phyloP scores from a whole-genome alignment of 2,888 invertebrate genomes.

The Caenorhabditis zanzibari region DNA sequence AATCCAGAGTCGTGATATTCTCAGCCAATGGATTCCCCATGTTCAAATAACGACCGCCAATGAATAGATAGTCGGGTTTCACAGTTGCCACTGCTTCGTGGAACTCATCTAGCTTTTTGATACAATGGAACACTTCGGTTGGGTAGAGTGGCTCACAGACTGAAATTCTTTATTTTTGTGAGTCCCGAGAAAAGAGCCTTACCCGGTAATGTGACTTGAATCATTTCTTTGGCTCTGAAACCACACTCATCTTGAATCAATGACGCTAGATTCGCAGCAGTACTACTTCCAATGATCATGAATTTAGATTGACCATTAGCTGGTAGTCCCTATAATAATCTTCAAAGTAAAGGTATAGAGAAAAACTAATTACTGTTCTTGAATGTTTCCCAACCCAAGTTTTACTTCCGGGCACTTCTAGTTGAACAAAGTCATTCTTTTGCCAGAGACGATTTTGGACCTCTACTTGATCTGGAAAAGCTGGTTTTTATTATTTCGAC shows the following conservation, averaged over 20 bases:
- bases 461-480: constrained; percentile 5
- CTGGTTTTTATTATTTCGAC: too few species aligned
- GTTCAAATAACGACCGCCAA: neutral
- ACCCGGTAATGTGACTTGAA: neutral
- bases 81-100: neutral
- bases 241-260: neutral
- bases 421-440: neutral
- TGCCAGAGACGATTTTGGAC: constrained; percentile 12
- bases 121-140: neutral
- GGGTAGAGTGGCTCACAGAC: neutral
- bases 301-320: neutral
- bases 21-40: neutral
- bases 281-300: constrained; percentile 1
- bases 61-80: neutral
- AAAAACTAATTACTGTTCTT: neutral
- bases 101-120: neutral
- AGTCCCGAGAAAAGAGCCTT: neutral
- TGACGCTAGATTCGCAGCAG: neutral
- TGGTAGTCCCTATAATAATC: neutral
- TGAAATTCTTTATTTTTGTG: neutral
- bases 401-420: neutral
- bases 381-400: neutral
- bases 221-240: neutral
- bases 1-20: neutral
- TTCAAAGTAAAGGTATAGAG: neutral